Evolutionary conservation across 2,888 invertebrate species (phyloP).

Genomic region (Pyralis farinalis): DNA sequence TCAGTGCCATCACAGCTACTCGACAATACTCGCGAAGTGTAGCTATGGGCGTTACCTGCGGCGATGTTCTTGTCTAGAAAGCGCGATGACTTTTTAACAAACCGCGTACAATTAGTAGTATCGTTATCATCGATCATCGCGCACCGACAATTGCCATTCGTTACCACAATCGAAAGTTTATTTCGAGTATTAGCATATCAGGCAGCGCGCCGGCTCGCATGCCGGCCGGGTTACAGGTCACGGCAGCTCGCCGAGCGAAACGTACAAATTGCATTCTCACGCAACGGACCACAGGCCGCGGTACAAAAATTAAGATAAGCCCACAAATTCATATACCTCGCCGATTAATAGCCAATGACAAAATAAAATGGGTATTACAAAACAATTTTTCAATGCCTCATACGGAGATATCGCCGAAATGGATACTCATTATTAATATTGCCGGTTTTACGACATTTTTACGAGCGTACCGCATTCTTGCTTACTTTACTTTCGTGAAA

Average conservation of each 20-base stretch:
- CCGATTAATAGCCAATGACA: slow-evolving; percentile 7
- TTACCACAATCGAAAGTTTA: slow-evolving; percentile 46
- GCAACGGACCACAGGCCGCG: slow-evolving; percentile 35
- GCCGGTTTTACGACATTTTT: slow-evolving; percentile 51
- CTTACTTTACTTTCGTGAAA: slow-evolving; percentile 42
- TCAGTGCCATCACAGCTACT: slow-evolving; percentile 13
- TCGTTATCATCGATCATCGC: slow-evolving; percentile 22
- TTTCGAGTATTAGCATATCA: slow-evolving; percentile 59
- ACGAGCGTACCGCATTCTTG: slow-evolving; percentile 35
- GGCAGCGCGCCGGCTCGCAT: slow-evolving; percentile 30
- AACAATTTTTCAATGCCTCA: slow-evolving; percentile 32
- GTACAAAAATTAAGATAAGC: slow-evolving; percentile 25
- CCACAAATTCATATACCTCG: slow-evolving; percentile 13
- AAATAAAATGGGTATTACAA: slow-evolving; percentile 13
- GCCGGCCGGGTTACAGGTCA: slow-evolving; percentile 42
- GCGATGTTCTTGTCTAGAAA: slow-evolving; percentile 2
- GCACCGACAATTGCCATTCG: slow-evolving; percentile 17
- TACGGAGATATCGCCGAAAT: slow-evolving; percentile 41
- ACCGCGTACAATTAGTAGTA: slow-evolving; percentile 4
- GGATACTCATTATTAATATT: slow-evolving; percentile 56
- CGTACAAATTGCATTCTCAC: slow-evolving; percentile 65
- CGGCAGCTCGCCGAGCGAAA: slow-evolving; percentile 27
- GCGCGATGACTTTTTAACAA: not conserved
- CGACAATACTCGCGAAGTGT: slow-evolving; percentile 1
- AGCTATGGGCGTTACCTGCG: slow-evolving; percentile 2